A percentile compares a stretch with the other conserved stretches of the same genome.
These are phyloP conservation scores for Ptilorrhoa leucosticta DNA, from an alignment of 2,113 vertebrate species.

Conservation along the genomic window DNA sequence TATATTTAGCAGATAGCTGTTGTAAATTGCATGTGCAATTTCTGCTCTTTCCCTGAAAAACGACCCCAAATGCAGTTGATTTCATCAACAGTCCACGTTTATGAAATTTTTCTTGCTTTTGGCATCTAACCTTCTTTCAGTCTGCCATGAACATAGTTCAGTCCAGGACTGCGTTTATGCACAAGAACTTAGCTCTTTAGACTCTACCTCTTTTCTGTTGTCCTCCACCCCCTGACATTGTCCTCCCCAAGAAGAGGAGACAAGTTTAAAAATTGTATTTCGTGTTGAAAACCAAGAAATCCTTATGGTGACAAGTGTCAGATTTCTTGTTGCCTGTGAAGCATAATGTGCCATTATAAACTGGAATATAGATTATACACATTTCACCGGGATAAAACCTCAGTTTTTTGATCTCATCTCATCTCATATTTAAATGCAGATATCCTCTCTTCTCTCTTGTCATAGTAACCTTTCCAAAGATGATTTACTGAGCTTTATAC, in stretches of 20 bases:
- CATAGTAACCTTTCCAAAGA: background rate
- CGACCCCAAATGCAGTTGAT: background rate
- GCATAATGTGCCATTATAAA: background rate
- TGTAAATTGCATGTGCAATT: background rate
- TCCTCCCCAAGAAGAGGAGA: background rate
- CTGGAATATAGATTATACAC: background rate
- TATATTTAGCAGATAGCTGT: background rate
- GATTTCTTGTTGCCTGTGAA: background rate
- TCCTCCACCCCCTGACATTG: background rate
- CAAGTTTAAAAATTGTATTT: background rate
- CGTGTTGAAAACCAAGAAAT: background rate
- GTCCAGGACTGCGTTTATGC: rapidly evolving
- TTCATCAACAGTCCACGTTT: background rate
- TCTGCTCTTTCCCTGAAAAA: background rate
- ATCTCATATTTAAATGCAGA: background rate
- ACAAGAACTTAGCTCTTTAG: background rate
- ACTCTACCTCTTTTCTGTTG: background rate
- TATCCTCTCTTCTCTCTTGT: background rate
- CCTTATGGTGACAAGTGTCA: background rate
- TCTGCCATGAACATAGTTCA: background rate
- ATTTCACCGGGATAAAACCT: background rate
- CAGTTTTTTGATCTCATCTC: background rate
- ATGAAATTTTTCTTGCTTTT: background rate
- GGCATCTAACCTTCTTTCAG: background rate
- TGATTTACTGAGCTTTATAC: background rate